Conservation (phyloP, 2,888 invertebrate genomes). For the Hylaea fasciaria region DNA sequence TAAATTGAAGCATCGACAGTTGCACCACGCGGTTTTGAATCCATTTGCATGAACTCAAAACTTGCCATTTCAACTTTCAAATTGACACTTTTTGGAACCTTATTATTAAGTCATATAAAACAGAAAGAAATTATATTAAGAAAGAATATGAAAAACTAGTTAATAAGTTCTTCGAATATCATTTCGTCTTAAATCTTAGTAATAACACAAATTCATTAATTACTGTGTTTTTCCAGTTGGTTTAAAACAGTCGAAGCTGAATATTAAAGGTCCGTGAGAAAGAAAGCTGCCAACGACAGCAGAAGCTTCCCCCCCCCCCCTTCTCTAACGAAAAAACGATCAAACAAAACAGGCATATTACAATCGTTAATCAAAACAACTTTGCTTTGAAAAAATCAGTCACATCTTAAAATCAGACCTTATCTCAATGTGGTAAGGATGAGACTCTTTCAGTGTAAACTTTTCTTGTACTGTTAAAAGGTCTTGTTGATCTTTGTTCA, state of each 20-base stretch:
- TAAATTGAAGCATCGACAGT: too few species aligned
- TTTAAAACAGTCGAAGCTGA: background rate
- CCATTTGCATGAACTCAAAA: too few species aligned
- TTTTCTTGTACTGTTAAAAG: conserved; percentile 14
- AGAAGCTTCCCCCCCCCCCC: conserved; percentile 12
- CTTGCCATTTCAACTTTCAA: too few species aligned
- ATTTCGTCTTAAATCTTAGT: too few species aligned
- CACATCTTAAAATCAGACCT: background rate
- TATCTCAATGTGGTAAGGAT: background rate
- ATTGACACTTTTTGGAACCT: too few species aligned
- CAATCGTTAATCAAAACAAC: conserved; percentile 24
- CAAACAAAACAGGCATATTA: conserved; percentile 23
- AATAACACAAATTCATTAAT: too few species aligned
- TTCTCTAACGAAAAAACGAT: conserved; percentile 17
- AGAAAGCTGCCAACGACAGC: conserved; percentile 4
- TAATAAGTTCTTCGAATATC: too few species aligned
- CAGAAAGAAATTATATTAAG: too few species aligned
- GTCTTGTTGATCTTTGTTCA: conserved; percentile 24
- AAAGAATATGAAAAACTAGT: too few species aligned
- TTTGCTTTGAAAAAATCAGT: conserved; percentile 7
- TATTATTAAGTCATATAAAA: too few species aligned
- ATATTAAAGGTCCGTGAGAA: conserved; percentile 8
- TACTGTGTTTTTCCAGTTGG: too few species aligned
- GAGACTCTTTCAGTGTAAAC: background rate
- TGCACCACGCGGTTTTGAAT: too few species aligned